Percentiles rank a stretch among this genome's conserved stretches.
phyloP scores from a whole-genome alignment of 2,888 invertebrate genomes.

The Geophilus truncorum region DNA sequence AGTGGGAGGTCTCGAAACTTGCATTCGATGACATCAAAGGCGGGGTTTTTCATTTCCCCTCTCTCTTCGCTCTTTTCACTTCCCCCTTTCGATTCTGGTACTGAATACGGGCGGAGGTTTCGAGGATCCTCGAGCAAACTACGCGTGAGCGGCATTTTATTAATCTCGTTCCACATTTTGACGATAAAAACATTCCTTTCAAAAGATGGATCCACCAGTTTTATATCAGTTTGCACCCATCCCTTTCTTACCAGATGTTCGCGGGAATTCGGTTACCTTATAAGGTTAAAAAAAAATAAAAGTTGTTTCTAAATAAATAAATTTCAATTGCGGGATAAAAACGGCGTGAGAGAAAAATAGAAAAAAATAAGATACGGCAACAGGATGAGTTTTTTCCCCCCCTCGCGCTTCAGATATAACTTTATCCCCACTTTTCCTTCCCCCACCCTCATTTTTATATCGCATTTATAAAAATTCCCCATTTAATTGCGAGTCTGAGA shows the following conservation, averaged over 20 bases:
- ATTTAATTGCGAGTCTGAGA: background rate
- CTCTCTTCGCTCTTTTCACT: background rate
- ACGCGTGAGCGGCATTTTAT: conserved; percentile 22
- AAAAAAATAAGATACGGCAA: background rate
- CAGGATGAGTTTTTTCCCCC: conserved; percentile 11
- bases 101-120: background rate
- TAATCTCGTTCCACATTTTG: conserved; percentile 27
- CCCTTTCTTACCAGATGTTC: conserved; percentile 18
- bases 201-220: background rate
- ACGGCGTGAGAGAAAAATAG: background rate
- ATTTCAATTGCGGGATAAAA: background rate
- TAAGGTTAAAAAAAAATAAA: conserved; percentile 2
- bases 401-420: background rate
- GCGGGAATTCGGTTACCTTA: conserved; percentile 8
- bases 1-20: conserved; percentile 2
- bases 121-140: conserved; percentile 14
- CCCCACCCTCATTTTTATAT: conserved; percentile 8
- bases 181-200: conserved; percentile 6
- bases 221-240: conserved; percentile 21
- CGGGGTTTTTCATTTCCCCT: background rate
- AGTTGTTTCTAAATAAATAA: conserved; percentile 18
- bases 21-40: conserved; percentile 21
- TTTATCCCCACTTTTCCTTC: background rate
- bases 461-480: background rate
- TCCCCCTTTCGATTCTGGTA: background rate